A percentile compares a stretch with the other conserved stretches of the same genome.
Evolutionary conservation across 2,888 invertebrate species (phyloP).

Genomic region (Thalpophila matura): DNA sequence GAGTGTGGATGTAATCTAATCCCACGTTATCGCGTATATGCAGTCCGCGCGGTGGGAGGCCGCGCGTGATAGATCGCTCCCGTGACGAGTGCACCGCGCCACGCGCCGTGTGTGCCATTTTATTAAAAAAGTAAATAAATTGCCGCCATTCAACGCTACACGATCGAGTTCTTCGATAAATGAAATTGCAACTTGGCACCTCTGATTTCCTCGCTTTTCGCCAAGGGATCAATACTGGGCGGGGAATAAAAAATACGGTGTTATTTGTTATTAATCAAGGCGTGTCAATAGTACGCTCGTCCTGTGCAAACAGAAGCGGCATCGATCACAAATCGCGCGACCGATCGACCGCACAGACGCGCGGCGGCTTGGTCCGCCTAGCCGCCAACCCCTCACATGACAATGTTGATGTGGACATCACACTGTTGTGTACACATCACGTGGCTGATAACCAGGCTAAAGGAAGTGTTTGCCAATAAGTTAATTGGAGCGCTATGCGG

Average conservation of each 20-base stretch:
- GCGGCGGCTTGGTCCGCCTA: neutral
- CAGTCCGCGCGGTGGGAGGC: neutral
- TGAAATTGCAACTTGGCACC: conserved; percentile 47
- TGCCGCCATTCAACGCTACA: conserved; percentile 48
- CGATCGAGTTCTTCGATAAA: conserved; percentile 53
- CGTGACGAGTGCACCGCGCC: conserved; percentile 48
- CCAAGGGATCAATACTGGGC: conserved; percentile 32
- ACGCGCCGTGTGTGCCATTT: conserved; percentile 51
- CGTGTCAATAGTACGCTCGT: conserved; percentile 53
- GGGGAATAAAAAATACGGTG: conserved; percentile 21
- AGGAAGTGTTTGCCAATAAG: neutral
- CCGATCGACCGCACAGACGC: conserved; percentile 2
- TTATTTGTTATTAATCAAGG: conserved; percentile 63
- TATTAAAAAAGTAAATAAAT: conserved; percentile 69
- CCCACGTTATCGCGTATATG: neutral
- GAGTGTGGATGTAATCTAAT: conserved; percentile 24
- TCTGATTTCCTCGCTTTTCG: conserved; percentile 44
- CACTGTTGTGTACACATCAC: conserved; percentile 5
- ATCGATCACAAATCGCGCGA: conserved; percentile 39
- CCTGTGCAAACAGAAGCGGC: conserved; percentile 50
- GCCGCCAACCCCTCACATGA: neutral
- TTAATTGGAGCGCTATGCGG: too few species aligned
- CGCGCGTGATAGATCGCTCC: conserved; percentile 58
- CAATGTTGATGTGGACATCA: neutral
- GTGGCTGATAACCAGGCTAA: neutral